phyloP scores from a whole-genome alignment of 2,797 vertebrate genomes.

The Coreius guichenoti region DNA sequence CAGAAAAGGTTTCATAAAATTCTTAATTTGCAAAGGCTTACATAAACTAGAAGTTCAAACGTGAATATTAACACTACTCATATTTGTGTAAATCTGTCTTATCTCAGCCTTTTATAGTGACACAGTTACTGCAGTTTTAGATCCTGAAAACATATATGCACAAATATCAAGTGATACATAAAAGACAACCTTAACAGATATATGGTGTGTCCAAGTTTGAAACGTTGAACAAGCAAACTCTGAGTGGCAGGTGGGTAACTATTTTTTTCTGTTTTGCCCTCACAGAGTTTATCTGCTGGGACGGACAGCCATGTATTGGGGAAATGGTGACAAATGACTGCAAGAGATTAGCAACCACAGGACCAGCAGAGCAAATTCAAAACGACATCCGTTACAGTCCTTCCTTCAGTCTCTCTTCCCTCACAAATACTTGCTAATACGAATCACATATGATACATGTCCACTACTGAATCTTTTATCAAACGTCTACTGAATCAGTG shows the following conservation, averaged over 20 bases:
- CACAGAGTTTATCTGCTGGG: constrained; percentile 72
- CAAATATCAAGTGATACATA: neutral
- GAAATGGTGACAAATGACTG: constrained; percentile 82
- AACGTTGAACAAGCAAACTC: constrained; percentile 27
- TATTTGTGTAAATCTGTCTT: neutral
- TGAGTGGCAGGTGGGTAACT: constrained; percentile 64
- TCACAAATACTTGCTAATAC: neutral
- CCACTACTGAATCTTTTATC: neutral
- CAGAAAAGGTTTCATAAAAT: neutral
- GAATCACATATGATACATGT: neutral
- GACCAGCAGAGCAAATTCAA: constrained; percentile 67
- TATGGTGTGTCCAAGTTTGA: constrained; percentile 29
- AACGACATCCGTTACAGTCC: constrained; percentile 70
- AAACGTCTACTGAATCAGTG: neutral
- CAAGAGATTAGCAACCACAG: constrained; percentile 83
- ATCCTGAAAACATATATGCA: neutral
- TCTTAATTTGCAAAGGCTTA: neutral
- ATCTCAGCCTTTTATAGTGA: neutral
- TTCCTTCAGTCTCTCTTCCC: constrained; percentile 42
- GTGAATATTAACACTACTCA: neutral
- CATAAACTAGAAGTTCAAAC: neutral
- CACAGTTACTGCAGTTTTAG: neutral
- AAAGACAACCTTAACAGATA: neutral
- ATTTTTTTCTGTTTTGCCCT: constrained; percentile 72
- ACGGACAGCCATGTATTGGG: constrained; percentile 75